phyloP scores from a whole-genome alignment of 2,113 vertebrate genomes.

The Pseudolaguvia tuberculata region DNA sequence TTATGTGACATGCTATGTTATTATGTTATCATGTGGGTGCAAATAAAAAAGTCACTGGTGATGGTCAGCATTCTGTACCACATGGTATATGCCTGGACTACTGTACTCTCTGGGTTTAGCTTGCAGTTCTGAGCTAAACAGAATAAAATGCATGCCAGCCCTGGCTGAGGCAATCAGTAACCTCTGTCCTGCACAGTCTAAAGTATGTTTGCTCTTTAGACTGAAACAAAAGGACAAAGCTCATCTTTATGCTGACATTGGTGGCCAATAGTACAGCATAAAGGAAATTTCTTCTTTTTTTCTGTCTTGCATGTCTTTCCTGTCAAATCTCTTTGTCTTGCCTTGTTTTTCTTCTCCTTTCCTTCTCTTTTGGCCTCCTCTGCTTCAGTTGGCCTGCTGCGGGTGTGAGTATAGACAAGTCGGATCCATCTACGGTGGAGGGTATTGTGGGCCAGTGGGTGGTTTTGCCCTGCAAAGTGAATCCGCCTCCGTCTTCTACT shows the following conservation, averaged over 20 bases:
- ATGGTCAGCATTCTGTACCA: neutral
- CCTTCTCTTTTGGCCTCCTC: conserved; percentile 22
- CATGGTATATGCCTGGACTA: neutral
- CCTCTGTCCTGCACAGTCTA: conserved; percentile 11
- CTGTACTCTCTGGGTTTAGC: neutral
- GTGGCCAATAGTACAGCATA: conserved; percentile 62
- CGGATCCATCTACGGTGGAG: conserved; percentile 72
- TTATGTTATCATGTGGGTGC: no score
- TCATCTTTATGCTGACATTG: conserved; percentile 65
- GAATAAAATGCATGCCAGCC: conserved; percentile 23
- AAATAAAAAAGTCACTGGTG: conserved; percentile 12
- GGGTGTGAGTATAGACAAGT: conserved; percentile 73
- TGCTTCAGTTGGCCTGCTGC: conserved; percentile 61
- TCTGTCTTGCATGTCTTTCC: conserved; percentile 27
- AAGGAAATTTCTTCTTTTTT: conserved; percentile 54
- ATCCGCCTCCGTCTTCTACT: conserved; percentile 59
- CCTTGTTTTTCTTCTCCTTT: neutral
- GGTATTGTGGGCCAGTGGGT: conserved; percentile 73
- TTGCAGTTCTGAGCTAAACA: neutral
- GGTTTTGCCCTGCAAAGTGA: conserved; percentile 77
- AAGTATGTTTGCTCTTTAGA: conserved; percentile 15
- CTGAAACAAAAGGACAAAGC: conserved; percentile 41
- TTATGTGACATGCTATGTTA: neutral
- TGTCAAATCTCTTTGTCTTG: conserved; percentile 2
- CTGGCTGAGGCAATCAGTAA: conserved; percentile 3